Conservation (phyloP, 1,140 invertebrate species). For the Psilanteris sp. region DNA sequence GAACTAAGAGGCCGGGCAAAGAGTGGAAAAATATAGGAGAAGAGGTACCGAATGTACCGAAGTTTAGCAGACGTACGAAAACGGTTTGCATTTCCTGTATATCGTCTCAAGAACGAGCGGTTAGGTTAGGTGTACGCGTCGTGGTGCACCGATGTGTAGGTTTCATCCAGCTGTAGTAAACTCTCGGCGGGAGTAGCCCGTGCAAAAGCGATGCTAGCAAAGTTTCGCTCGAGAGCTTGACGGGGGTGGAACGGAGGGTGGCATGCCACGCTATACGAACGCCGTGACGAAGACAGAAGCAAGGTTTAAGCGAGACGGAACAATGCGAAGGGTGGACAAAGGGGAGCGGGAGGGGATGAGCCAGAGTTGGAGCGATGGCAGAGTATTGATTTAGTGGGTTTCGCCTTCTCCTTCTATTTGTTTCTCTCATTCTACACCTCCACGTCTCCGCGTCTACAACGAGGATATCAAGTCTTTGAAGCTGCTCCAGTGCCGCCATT, state of each 20-base stretch:
- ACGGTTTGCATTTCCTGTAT: constrained; percentile 64
- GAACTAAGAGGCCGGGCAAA: constrained; percentile 6
- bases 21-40: constrained; percentile 6
- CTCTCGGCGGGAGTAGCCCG: constrained; percentile 74
- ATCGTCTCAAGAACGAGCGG: constrained; percentile 67
- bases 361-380: constrained; percentile 79
- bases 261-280: constrained; percentile 67
- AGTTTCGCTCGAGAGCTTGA: constrained; percentile 78
- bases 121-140: constrained; percentile 63
- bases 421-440: constrained; percentile 72
- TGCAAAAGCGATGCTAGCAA: constrained; percentile 73
- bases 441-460: constrained; percentile 65
- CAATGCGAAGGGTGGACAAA: constrained; percentile 51
- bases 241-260: constrained; percentile 76
- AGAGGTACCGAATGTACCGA: constrained; percentile 24
- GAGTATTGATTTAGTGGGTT: constrained; percentile 81
- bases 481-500: constrained; percentile 63
- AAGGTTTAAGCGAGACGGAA: constrained; percentile 33
- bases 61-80: constrained; percentile 47
- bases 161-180: constrained; percentile 69
- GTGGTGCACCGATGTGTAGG: constrained; percentile 59
- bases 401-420: constrained; percentile 80
- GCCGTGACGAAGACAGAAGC: constrained; percentile 45
- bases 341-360: constrained; percentile 71
- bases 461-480: constrained; percentile 63